Conservation (phyloP, 2,888 invertebrate species). For the Ernsta delagoae region DNA sequence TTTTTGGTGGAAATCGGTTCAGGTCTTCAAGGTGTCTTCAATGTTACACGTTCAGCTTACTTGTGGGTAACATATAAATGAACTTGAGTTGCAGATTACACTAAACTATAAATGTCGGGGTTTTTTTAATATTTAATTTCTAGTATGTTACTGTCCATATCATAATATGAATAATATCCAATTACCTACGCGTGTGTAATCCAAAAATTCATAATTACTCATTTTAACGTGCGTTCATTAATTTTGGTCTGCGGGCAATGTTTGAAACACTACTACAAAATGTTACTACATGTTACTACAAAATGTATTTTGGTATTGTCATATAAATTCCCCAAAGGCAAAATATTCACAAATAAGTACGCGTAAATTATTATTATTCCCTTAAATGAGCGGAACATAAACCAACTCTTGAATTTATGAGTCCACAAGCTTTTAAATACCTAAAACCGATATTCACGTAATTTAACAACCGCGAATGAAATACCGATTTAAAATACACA, state of each 20-base stretch:
- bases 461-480: slow-evolving; percentile 1
- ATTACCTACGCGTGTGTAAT: slow-evolving; percentile 12
- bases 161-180: slow-evolving; percentile 9
- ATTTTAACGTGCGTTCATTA: slow-evolving; percentile 24
- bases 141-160: background rate
- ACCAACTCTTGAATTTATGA: slow-evolving; percentile 13
- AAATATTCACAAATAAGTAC: slow-evolving; percentile 26
- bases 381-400: slow-evolving; percentile 19
- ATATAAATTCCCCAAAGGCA: slow-evolving; percentile 26
- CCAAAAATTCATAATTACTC: slow-evolving; percentile 20
- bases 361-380: slow-evolving; percentile 30
- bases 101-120: too few species aligned
- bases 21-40: too few species aligned
- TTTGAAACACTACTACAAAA: too few species aligned
- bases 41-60: too few species aligned
- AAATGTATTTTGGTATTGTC: slow-evolving; percentile 26
- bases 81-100: too few species aligned
- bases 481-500: background rate
- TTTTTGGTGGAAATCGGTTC: too few species aligned
- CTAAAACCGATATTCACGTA: background rate
- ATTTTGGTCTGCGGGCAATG: slow-evolving; percentile 22
- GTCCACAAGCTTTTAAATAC: slow-evolving; percentile 8
- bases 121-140: too few species aligned
- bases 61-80: too few species aligned
- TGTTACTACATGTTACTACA: slow-evolving; percentile 14